Conservation (phyloP, 2,797 vertebrate genomes). For the Melanitta fusca region DNA sequence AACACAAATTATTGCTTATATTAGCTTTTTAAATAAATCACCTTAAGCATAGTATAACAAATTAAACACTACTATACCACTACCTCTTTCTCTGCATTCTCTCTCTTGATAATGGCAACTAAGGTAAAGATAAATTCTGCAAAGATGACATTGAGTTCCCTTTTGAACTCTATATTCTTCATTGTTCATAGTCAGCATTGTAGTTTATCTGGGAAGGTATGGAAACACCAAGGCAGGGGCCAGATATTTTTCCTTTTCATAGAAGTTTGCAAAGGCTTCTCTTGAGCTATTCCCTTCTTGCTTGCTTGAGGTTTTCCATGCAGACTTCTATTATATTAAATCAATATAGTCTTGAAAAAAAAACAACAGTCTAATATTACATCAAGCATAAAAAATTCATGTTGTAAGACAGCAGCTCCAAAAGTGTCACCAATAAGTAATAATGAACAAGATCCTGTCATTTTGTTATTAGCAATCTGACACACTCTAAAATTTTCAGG, state of each 20-base stretch:
- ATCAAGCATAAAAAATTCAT: not conserved
- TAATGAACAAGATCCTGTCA: slow-evolving; percentile 8
- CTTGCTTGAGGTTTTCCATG: not conserved
- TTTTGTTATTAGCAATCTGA: not conserved
- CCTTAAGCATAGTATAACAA: not conserved
- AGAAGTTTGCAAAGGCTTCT: not conserved
- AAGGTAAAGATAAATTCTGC: not conserved
- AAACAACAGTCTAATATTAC: not conserved
- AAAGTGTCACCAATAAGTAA: slow-evolving; percentile 1
- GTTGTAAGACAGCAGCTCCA: not conserved
- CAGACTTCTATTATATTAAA: not conserved
- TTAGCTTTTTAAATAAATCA: not conserved
- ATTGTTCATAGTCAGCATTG: not conserved
- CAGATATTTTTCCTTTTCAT: not conserved
- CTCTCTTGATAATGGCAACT: not conserved
- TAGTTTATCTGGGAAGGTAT: not conserved
- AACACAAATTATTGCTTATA: not conserved
- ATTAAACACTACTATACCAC: not conserved
- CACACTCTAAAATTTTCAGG: not conserved
- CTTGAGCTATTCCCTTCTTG: not conserved
- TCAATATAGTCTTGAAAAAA: not conserved
- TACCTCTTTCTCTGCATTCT: not conserved
- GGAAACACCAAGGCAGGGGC: not conserved
- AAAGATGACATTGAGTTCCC: not conserved
- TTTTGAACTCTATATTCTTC: not conserved